Percentiles rank a stretch among this genome's conserved stretches.
These are phyloP conservation scores for Columbina picui DNA, from an alignment of 2,113 vertebrate genomes.

Conservation along the genomic window DNA sequence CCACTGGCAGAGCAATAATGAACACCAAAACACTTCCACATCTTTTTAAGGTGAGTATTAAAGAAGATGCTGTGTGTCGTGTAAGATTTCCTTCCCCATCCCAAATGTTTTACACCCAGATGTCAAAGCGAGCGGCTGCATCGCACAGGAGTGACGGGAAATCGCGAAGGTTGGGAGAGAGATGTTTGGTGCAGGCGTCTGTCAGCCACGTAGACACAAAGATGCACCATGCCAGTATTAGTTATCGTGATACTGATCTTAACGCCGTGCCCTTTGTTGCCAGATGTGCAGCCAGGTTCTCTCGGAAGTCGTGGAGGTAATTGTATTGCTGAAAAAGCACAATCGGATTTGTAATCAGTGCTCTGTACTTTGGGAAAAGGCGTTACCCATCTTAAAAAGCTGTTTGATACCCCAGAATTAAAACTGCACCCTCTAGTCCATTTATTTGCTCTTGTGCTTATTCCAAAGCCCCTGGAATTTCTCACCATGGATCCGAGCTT, in stretches of 20 bases:
- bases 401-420: background rate
- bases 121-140: background rate
- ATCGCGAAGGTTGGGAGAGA: background rate
- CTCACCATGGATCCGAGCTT: background rate
- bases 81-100: background rate
- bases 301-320: conserved; percentile 90
- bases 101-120: fast-evolving
- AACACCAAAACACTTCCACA: background rate
- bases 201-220: background rate
- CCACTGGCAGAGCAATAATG: background rate
- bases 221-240: fast-evolving
- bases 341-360: background rate
- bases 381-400: background rate
- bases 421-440: background rate
- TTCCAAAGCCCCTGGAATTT: background rate
- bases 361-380: background rate
- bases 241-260: conserved; percentile 83
- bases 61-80: background rate
- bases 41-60: background rate
- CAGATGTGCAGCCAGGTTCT: conserved; percentile 78
- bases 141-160: background rate
- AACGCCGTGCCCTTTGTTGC: conserved; percentile 64
- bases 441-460: background rate
- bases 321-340: conserved; percentile 87
- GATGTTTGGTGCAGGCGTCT: background rate